Conservation (phyloP, 2,113 vertebrate species). For the Lichenostomus cassidix region DNA sequence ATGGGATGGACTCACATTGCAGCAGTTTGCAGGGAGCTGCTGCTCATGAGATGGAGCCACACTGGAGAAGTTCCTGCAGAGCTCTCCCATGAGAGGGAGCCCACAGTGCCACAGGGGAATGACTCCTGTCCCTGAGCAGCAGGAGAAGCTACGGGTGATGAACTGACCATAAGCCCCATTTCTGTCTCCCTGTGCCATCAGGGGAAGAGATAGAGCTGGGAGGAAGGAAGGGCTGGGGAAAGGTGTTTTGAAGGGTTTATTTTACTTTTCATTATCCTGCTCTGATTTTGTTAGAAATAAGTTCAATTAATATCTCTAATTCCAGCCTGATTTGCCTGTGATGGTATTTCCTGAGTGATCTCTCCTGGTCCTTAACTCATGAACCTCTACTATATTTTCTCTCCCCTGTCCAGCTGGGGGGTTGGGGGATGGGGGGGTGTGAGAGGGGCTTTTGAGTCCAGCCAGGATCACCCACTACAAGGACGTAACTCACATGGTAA, state of each 20-base stretch:
- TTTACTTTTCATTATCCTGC: neutral
- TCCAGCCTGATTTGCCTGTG: neutral
- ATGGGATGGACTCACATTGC: accelerated
- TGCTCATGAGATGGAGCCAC: neutral
- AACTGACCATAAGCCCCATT: neutral
- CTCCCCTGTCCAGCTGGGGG: neutral
- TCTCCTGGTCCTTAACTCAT: neutral
- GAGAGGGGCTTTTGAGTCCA: neutral
- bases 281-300: neutral
- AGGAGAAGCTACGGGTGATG: neutral
- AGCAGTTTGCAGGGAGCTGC: neutral
- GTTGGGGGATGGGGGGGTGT: too few relatives aligned
- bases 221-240: neutral
- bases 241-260: neutral
- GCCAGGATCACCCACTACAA: neutral
- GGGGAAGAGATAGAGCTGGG: neutral
- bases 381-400: neutral
- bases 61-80: accelerated
- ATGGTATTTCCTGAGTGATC: neutral
- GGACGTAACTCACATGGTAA: neutral
- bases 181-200: neutral
- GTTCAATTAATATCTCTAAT: neutral
- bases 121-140: neutral
- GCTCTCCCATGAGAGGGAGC: too few relatives aligned
- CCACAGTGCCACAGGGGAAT: accelerated